Conservation (phyloP, 2,113 vertebrate genomes). For the Mobula hypostoma region DNA sequence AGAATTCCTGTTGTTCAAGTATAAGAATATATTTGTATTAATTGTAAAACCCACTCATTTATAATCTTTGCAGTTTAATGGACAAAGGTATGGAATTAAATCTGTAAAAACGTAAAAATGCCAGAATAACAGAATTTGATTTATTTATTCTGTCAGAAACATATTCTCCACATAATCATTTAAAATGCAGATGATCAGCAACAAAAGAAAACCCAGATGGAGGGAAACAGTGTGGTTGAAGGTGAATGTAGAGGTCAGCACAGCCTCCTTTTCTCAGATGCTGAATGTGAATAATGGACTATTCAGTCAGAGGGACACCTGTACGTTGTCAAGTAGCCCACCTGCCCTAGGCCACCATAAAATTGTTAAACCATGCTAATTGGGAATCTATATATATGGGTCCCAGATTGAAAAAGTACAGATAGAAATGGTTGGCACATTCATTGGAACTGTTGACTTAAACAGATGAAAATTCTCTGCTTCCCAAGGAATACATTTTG, state of each 20-base stretch:
- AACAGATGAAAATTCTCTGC: not conserved
- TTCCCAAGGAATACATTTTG: not conserved
- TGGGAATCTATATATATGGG: not conserved
- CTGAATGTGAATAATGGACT: not conserved
- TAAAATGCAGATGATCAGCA: too few relatives aligned
- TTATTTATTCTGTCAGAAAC: not conserved
- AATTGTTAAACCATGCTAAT: not conserved
- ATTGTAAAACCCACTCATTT: not conserved
- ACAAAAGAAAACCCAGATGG: too few relatives aligned
- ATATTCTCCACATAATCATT: not conserved
- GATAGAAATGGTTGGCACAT: not conserved
- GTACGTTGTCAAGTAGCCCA: not conserved
- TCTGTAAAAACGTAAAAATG: not conserved
- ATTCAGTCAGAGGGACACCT: not conserved
- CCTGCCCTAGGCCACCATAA: too few relatives aligned
- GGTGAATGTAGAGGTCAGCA: not conserved
- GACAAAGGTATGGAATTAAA: not conserved
- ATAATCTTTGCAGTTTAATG: not conserved
- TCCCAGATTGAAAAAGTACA: not conserved
- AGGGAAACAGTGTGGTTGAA: too few relatives aligned
- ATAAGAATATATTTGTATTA: not conserved
- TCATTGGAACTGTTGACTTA: not conserved
- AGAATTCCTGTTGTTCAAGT: not conserved
- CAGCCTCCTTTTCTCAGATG: not conserved
- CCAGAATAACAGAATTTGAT: not conserved